Base-by-base conservation (phyloP, 2,888 invertebrate genomes). In the Sinelater perroti region DNA sequence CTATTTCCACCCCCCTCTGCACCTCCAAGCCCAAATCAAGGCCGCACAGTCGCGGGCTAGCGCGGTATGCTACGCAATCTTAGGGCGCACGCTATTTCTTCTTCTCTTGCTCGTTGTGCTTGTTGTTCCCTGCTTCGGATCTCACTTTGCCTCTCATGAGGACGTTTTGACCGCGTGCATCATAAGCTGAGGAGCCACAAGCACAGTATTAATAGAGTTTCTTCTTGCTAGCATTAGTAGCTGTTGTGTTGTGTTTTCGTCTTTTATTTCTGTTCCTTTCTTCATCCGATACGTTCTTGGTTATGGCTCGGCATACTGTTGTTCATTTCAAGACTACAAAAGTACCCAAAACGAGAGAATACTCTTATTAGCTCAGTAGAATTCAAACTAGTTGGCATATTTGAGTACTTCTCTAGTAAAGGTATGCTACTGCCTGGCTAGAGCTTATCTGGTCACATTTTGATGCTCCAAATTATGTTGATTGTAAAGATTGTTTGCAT, bases 1-100 rank as follows among this genome's bases (percentile, higher is more conserved):
- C 90, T 96, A 96, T 93, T 96, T 95, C 91, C 96, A 97, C 90
- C 96, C 96, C 87, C 96, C 96, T 88, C 91, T 95, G 89, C 96
- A 97, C 93, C 95, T 97, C 87, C 93, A 93, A 91, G 93, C 93
- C 89, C 93, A 93, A 91, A 93, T 95, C 90, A 94, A 94, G 93
- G 87, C 90, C 87, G 93, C 94, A 88, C 95, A 95, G 90, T 90
- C 91, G 88, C 90, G 91, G 90, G 84, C 84, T 82, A 88, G 88
- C 88, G 88, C 89, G 89, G 89, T 89, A 89, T 88, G 89, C 87
- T 86, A 85, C 83, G 84, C 79, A 76, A 82, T 84, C 83, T 84
- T 78, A 76, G 77, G 74, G 74, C 76, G 77, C 78, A 77, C 78
- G 77, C 78, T 78, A 72, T 75, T 74, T 74, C 70, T 70, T 65